phyloP scores from a whole-genome alignment of 2,888 invertebrate species.

The Sisyra nigra region DNA sequence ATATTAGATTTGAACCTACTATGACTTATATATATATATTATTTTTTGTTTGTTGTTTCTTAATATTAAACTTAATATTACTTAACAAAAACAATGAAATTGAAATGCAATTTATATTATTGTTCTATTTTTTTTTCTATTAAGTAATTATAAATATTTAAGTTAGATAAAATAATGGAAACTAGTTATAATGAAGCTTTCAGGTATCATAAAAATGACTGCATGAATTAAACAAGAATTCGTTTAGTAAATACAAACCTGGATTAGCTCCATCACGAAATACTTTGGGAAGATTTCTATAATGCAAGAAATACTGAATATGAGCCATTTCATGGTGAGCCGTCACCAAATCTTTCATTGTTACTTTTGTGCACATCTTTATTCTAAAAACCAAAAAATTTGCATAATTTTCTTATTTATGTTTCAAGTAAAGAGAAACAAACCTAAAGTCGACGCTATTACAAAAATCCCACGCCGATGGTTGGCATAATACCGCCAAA shows the following conservation, averaged over 20 bases:
- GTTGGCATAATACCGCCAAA: constrained; percentile 67
- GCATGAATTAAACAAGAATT: background rate
- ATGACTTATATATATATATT: too few species aligned
- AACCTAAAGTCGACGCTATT: constrained; percentile 76
- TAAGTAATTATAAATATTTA: too few species aligned
- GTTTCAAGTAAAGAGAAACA: background rate
- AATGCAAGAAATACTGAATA: constrained; percentile 75
- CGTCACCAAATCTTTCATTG: constrained; percentile 72
- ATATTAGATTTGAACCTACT: too few species aligned
- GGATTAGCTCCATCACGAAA: constrained; percentile 89
- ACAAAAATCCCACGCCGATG: constrained; percentile 91
- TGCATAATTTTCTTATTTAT: background rate
- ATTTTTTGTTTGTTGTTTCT: too few species aligned
- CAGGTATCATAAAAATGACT: too few species aligned
- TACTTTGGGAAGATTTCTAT: constrained; percentile 65
- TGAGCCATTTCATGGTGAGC: constrained; percentile 89
- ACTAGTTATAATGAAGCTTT: too few species aligned
- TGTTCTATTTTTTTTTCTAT: too few species aligned
- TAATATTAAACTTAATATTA: too few species aligned
- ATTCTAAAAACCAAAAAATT: constrained; percentile 38
- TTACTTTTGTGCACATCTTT: constrained; percentile 75
- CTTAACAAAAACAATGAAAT: too few species aligned
- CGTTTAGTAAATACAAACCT: constrained; percentile 33
- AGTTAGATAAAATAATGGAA: too few species aligned
- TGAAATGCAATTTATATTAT: too few species aligned